A percentile compares a stretch with the other conserved stretches of the same genome.
Evolutionary conservation across 1,140 invertebrate species (phyloP).

Genomic region (Parasteatoda tepidariorum): DNA sequence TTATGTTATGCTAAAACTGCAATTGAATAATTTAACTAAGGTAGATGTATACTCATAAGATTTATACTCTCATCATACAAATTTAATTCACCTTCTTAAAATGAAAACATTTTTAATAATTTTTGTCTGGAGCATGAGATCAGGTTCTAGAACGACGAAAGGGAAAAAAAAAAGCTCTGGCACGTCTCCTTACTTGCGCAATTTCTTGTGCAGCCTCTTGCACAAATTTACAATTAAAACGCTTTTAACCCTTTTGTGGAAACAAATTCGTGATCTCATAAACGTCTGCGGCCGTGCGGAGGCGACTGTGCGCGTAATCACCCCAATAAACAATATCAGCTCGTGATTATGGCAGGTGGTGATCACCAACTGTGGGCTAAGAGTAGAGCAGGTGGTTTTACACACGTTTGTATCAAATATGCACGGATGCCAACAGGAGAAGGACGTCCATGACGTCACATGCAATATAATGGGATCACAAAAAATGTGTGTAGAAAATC

Average conservation of each 20-base stretch:
- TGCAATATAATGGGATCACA: no score
- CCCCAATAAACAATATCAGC: conserved; percentile 15
- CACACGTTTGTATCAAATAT: conserved; percentile 7
- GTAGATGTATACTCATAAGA: no score
- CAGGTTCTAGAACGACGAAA: no score
- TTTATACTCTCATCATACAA: no score
- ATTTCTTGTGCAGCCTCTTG: not conserved
- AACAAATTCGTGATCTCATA: not conserved
- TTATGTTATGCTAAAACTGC: no score
- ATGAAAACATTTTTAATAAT: no score
- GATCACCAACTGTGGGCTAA: not conserved
- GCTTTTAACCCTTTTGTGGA: not conserved
- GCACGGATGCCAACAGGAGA: not conserved
- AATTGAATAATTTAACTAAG: no score
- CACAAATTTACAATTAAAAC: not conserved
- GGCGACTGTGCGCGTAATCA: conserved; percentile 1
- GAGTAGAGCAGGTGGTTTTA: conserved; percentile 37
- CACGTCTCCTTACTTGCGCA: not conserved
- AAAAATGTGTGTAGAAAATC: no score
- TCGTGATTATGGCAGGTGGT: conserved; percentile 31
- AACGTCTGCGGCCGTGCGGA: not conserved
- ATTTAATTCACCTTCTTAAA: no score
- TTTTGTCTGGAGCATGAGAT: no score
- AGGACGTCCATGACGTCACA: conserved; percentile 13
- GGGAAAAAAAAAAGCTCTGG: no score